phyloP scores from a whole-genome alignment of 2,888 invertebrate species.

The Brassicogethes aeneus region DNA sequence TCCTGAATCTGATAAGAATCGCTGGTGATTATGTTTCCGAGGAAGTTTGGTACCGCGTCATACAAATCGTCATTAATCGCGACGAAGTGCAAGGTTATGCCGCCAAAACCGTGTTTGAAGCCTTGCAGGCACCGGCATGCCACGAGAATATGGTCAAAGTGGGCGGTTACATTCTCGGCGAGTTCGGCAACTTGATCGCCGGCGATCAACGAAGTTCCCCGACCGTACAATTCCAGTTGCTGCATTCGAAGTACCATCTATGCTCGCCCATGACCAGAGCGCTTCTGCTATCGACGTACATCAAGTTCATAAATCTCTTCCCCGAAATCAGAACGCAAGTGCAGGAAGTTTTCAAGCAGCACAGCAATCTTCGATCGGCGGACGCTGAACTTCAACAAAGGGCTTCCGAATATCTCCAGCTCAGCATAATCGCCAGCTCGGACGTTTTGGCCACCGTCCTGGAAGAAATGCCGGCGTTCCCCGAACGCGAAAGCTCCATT shows the following conservation, averaged over 20 bases:
- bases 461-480: slow-evolving; percentile 99
- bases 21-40: slow-evolving; percentile 99
- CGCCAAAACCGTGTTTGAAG: slow-evolving; percentile 99
- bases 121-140: slow-evolving; percentile 96
- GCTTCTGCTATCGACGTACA: slow-evolving; percentile 92
- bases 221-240: slow-evolving; percentile 91
- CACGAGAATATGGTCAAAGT: slow-evolving; percentile 99
- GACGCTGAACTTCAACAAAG: slow-evolving; percentile 98
- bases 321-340: slow-evolving; percentile 96
- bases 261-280: slow-evolving; percentile 97
- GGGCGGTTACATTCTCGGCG: slow-evolving; percentile 97
- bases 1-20: slow-evolving; percentile 95
- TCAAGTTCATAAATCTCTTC: slow-evolving; percentile 98
- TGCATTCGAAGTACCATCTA: slow-evolving; percentile 98
- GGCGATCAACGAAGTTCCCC: slow-evolving; percentile 97
- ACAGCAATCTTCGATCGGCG: slow-evolving; percentile 93
- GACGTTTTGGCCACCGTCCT: slow-evolving; percentile 97
- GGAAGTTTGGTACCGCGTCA: slow-evolving; percentile 99
- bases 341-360: slow-evolving; percentile 84
- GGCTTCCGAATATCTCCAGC: slow-evolving; percentile 93
- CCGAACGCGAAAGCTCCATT: slow-evolving; percentile 96
- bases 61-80: slow-evolving; percentile 98
- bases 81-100: slow-evolving; percentile 99
- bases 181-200: slow-evolving; percentile 98
- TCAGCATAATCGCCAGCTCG: slow-evolving; percentile 91